Evolutionary conservation across 2,888 invertebrate species (phyloP).

Genomic region (Pocota personata): DNA sequence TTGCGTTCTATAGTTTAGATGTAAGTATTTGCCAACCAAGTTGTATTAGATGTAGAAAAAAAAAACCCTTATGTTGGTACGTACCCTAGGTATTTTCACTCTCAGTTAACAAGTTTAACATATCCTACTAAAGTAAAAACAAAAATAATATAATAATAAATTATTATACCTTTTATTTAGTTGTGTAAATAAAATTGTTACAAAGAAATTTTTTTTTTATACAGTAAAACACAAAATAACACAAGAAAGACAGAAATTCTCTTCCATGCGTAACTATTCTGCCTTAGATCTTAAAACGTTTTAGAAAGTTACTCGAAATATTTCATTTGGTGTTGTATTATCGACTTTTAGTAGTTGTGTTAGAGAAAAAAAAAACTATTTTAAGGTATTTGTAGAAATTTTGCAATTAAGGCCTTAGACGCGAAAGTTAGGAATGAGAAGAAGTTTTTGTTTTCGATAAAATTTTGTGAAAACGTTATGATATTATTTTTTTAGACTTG

Average conservation of each 20-base stretch:
- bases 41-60: conserved; percentile 48
- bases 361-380: conserved; percentile 13
- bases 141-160: background rate
- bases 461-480: background rate
- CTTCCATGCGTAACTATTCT: conserved; percentile 70
- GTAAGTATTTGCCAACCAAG: conserved; percentile 18
- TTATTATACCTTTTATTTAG: conserved; percentile 8
- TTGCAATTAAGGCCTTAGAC: conserved; percentile 8
- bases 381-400: conserved; percentile 6
- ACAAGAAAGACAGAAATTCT: conserved; percentile 22
- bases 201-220: conserved; percentile 23
- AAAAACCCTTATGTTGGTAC: conserved; percentile 6
- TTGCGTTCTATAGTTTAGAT: conserved; percentile 30
- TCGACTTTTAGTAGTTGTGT: background rate
- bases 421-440: background rate
- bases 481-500: conserved; percentile 6
- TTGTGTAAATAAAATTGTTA: conserved; percentile 63
- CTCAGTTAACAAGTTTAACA: conserved; percentile 67
- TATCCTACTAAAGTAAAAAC: conserved; percentile 65
- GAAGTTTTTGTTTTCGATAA: background rate
- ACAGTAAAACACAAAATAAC: conserved; percentile 6
- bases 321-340: conserved; percentile 20
- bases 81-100: conserved; percentile 41
- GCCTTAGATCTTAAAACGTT: conserved; percentile 55
- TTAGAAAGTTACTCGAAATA: conserved; percentile 4